A percentile compares a stretch with the other conserved stretches of the same genome.
phyloP scores from a whole-genome alignment of 2,113 vertebrate species.

The Osmerus eperlanus region DNA sequence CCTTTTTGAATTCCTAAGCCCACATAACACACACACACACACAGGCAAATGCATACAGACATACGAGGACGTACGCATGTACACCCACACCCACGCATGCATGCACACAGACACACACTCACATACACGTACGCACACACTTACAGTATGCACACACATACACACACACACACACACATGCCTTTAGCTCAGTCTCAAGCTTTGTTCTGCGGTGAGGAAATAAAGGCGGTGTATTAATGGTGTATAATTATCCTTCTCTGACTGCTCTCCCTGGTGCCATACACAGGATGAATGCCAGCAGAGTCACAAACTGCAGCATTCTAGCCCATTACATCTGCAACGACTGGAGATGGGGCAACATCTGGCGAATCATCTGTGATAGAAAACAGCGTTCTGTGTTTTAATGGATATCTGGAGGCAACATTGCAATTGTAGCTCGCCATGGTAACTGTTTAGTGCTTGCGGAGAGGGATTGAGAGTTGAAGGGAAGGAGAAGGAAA shows the following conservation, averaged over 20 bases:
- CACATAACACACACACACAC: neutral
- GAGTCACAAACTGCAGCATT: slow-evolving; percentile 97
- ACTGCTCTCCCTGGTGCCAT: slow-evolving; percentile 86
- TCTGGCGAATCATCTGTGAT: slow-evolving; percentile 94
- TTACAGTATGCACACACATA: too few species aligned
- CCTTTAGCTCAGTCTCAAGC: slow-evolving; percentile 55
- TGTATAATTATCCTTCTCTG: slow-evolving; percentile 94
- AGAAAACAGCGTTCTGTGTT: slow-evolving; percentile 89
- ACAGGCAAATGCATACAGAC: neutral
- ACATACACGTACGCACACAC: neutral
- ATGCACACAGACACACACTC: neutral
- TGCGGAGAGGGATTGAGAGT: slow-evolving; percentile 17
- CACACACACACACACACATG: slow-evolving; percentile 2
- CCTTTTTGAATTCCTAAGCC: too few species aligned
- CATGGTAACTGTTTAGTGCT: slow-evolving; percentile 54
- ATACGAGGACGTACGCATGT: too few species aligned
- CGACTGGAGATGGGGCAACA: slow-evolving; percentile 97
- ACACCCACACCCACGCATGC: slow-evolving; percentile 16
- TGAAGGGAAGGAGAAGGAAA: too few species aligned
- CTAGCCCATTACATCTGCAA: slow-evolving; percentile 99
- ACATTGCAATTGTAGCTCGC: slow-evolving; percentile 80
- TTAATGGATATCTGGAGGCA: slow-evolving; percentile 98
- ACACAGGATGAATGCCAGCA: slow-evolving; percentile 93
- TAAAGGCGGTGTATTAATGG: slow-evolving; percentile 93
- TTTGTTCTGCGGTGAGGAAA: slow-evolving; percentile 86